These are phyloP conservation scores for Steinernema feltiae DNA, from an alignment of 1,140 invertebrate species.

Conservation along the genomic window DNA sequence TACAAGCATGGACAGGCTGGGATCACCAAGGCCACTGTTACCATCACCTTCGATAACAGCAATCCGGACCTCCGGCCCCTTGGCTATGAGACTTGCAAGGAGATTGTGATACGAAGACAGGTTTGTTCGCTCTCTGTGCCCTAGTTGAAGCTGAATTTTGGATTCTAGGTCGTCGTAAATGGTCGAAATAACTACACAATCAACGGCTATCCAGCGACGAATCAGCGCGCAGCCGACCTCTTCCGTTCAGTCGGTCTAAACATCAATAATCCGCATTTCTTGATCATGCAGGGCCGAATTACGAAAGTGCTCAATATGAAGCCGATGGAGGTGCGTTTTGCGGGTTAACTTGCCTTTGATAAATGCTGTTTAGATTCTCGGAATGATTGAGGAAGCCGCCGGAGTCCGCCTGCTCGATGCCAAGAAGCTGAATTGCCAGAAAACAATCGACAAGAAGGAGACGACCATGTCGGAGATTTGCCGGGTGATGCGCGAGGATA, in stretches of 20 bases:
- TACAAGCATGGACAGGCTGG: conserved; percentile 96
- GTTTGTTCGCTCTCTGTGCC: conserved; percentile 58
- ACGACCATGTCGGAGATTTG: conserved; percentile 75
- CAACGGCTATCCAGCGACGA: conserved; percentile 82
- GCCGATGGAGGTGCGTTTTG: conserved; percentile 72
- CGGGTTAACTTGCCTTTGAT: conserved; percentile 24
- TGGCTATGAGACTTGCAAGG: conserved; percentile 83
- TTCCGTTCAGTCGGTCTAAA: conserved; percentile 94
- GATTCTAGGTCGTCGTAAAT: conserved; percentile 64
- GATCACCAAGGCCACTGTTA: conserved; percentile 88
- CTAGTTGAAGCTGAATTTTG: neutral
- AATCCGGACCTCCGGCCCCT: conserved; percentile 74
- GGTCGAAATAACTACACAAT: conserved; percentile 83
- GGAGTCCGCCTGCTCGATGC: conserved; percentile 94
- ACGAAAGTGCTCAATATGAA: conserved; percentile 99
- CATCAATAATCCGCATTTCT: conserved; percentile 94
- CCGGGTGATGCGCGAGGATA: conserved; percentile 8
- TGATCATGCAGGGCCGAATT: conserved; percentile 99
- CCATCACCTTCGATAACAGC: conserved; percentile 87
- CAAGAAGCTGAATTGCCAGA: conserved; percentile 80
- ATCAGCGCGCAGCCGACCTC: conserved; percentile 82
- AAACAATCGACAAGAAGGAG: conserved; percentile 88
- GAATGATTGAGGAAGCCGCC: conserved; percentile 97
- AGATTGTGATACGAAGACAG: conserved; percentile 87
- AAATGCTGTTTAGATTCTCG: conserved; percentile 68